Conservation (phyloP, 2,113 vertebrate genomes). For the Pseudorectes ferrugineus region DNA sequence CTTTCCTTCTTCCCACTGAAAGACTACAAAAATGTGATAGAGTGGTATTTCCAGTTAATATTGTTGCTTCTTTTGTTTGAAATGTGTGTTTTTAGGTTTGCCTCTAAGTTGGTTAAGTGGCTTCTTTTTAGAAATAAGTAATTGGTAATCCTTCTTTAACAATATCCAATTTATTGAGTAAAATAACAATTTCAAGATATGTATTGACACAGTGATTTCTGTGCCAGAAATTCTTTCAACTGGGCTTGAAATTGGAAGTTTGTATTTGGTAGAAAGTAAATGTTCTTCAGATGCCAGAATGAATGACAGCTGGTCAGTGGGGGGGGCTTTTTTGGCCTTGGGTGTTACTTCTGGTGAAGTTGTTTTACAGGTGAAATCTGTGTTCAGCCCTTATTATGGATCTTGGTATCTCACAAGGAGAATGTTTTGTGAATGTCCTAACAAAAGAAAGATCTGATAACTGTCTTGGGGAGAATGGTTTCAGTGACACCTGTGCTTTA, state of each 20-base stretch:
- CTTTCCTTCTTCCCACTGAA: neutral
- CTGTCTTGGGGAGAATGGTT: neutral
- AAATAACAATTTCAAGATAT: neutral
- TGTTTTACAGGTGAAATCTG: neutral
- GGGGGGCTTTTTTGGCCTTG: neutral
- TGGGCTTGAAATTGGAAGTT: neutral
- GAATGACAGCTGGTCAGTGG: neutral
- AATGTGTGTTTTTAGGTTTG: neutral
- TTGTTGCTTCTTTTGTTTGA: neutral
- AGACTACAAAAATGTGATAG: neutral
- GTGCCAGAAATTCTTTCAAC: neutral
- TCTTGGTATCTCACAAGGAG: neutral
- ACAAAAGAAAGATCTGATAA: neutral
- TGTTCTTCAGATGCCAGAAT: neutral
- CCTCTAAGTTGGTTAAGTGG: neutral
- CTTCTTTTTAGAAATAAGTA: neutral
- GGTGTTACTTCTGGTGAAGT: neutral
- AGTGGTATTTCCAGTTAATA: neutral
- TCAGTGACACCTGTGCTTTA: neutral
- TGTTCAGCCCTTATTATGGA: neutral
- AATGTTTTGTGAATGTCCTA: neutral
- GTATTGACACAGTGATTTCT: neutral
- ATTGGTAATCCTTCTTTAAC: neutral
- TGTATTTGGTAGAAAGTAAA: neutral
- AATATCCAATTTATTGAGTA: neutral